Evolutionary conservation across 2,888 invertebrate species (phyloP), one percentile per base, ranked within the genome.

Genomic region (Dasysyrphus tricinctus): DNA sequence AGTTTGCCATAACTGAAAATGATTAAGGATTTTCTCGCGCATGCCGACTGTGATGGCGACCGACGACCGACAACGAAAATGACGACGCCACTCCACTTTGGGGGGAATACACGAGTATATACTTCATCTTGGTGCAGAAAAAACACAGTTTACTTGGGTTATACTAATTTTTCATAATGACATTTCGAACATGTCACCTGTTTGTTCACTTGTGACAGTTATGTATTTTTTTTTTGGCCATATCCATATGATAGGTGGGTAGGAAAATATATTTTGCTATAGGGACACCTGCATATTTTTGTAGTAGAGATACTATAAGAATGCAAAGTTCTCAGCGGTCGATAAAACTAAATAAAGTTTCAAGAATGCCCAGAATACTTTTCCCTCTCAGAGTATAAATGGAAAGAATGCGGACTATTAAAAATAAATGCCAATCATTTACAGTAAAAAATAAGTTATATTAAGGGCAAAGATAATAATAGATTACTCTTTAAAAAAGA

Each of bases 81-180:
- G 49, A 12, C 51, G 49, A 19, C 7, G 39, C 37, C 11, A 9
- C 59, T 54, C 32, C 4, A 12, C 37, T 57, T 34, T 24, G 47
- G 16, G n/a, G n/a, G 65, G 34, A 34, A 47, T 3, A 49, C 16
- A 14, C 6, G 37, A 39, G 3, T 24, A n/a, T 16, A 12, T 39
- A 69, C 14, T 69, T 54, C 29, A 42, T 54, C 5, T 39, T 51
- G 39, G 39, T 54, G 51, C 0, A 8, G 39, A 29, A 69, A 39
- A n/a, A 69, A 69, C 39, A 69, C 54, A 54, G 5, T 54, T 54
- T 8, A 54, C 54, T 39, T 54, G 24, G 37, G 63, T 42, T 39
- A 69, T 11, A 59, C 65, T 77, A 73, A 84, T 80, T 84, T 84
- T 73, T 84, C 84, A 80, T 76, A 73, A 77, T 73, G 76, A 77